Evolutionary conservation across 1,140 invertebrate genomes (phyloP), one percentile per base, ranked within the genome.

Genomic region (Pectinophora gossypiella): DNA sequence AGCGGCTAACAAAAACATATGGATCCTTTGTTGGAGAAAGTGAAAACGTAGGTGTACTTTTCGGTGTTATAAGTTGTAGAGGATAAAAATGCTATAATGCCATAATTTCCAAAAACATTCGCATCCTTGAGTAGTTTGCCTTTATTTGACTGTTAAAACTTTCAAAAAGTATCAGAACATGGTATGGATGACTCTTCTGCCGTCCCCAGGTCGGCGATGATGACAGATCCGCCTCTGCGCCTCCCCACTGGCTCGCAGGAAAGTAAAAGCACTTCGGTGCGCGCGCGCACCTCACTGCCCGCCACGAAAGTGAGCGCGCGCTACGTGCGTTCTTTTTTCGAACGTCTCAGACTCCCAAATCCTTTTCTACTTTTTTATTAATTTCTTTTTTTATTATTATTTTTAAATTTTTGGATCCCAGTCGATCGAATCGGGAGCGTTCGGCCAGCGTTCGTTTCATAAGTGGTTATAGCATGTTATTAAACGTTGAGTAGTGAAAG

Each of bases 401-500:
- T 32, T 32, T 32, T 1, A 32, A 32, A 12, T 9, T 7, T 1
- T n/a, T 12, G 27, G 27, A n/a, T 12, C 27, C 6, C 9, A 32
- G 27, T n/a, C n/a, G n/a, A n/a, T n/a, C n/a, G n/a, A n/a, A n/a
- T n/a, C 27, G 9, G 1, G 9, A 32, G n/a, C 27, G n/a, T 2
- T 9, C n/a, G n/a, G 27, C 27, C 27, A 32, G 27, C 27, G 9
- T 7, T 9, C 49, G 68, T 79, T 77, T 74, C 76, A 74, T 83
- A 78, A 78, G 79, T 81, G 74, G 58, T 76, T 71, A 68, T 72
- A 75, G 67, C 66, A 74, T 80, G 73, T 76, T 77, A 66, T 67
- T 64, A 58, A 66, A 67, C 50, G 56, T 56, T 51, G 50, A 61
- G 57, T 55, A 80, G 81, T 85, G 81, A 85, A 85, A 85, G 81